Conservation (phyloP, 2,797 vertebrate species). For the Clarias fuscus region DNA sequence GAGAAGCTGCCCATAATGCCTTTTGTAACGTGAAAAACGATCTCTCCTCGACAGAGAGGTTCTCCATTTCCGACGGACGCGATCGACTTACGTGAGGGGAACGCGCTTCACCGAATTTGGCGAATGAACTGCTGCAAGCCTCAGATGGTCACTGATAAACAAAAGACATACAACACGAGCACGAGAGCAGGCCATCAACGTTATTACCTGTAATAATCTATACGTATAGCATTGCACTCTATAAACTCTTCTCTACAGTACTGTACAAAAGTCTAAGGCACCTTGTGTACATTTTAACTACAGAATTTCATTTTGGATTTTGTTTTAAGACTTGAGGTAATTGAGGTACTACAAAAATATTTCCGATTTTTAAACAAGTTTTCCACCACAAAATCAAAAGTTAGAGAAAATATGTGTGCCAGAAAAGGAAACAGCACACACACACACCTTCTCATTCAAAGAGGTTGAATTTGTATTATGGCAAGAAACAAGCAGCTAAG, state of each 20-base stretch:
- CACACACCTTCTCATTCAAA: too few relatives aligned
- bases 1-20: slow-evolving; percentile 64
- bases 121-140: slow-evolving; percentile 64
- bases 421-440: too few relatives aligned
- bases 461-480: too few relatives aligned
- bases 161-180: slow-evolving; percentile 14
- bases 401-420: too few relatives aligned
- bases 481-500: too few relatives aligned
- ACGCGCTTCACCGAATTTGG: slow-evolving; percentile 71
- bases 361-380: too few relatives aligned
- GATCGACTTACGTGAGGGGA: slow-evolving; percentile 72
- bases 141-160: slow-evolving; percentile 46
- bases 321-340: too few relatives aligned
- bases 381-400: too few relatives aligned
- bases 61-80: slow-evolving; percentile 74
- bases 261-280: not conserved
- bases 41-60: slow-evolving; percentile 68
- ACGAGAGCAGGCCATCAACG: slow-evolving; percentile 18
- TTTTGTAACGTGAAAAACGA: slow-evolving; percentile 80
- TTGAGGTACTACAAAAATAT: too few relatives aligned
- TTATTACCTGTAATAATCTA: slow-evolving; percentile 8
- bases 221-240: not conserved
- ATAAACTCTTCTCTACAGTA: not conserved
- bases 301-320: too few relatives aligned
- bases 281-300: too few relatives aligned